phyloP scores from a whole-genome alignment of 2,113 vertebrate genomes.

The Mixornis gularis region DNA sequence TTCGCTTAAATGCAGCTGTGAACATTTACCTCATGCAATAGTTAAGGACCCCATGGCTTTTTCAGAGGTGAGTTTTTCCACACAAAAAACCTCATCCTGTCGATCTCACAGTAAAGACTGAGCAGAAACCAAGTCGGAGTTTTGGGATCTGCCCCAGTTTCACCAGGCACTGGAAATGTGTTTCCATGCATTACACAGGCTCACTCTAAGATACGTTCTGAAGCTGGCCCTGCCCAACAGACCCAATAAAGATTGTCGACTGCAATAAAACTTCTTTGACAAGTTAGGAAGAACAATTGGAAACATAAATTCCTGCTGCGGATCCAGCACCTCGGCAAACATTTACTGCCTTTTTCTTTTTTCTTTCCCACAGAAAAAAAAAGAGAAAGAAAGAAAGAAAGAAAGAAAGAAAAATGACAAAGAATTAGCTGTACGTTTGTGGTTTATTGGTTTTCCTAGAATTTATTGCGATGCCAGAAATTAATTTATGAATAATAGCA shows the following conservation, averaged over 20 bases:
- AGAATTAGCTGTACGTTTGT: slow-evolving; percentile 67
- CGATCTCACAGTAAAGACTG: background rate
- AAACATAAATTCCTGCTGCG: slow-evolving; percentile 55
- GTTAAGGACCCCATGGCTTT: background rate
- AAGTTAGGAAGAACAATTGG: slow-evolving; percentile 54
- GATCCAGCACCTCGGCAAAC: slow-evolving; percentile 50
- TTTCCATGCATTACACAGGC: background rate
- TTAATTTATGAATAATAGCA: slow-evolving; percentile 78
- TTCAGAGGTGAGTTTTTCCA: background rate
- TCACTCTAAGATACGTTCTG: background rate
- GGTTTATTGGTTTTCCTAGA: slow-evolving; percentile 74
- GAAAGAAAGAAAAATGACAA: slow-evolving; percentile 35
- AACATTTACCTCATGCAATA: background rate
- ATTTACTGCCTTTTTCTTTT: slow-evolving; percentile 23
- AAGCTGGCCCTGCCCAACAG: slow-evolving; percentile 29
- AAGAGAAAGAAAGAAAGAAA: background rate
- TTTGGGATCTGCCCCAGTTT: background rate
- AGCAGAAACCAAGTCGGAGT: background rate
- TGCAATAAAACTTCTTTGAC: slow-evolving; percentile 56
- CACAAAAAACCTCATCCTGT: background rate
- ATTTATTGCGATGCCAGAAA: slow-evolving; percentile 74
- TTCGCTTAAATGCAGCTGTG: background rate
- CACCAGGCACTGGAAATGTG: background rate
- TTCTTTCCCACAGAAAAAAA: slow-evolving; percentile 58
- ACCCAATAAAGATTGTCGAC: slow-evolving; percentile 51